Base-by-base conservation (phyloP, 2,113 vertebrate species). In the Gavia stellata region DNA sequence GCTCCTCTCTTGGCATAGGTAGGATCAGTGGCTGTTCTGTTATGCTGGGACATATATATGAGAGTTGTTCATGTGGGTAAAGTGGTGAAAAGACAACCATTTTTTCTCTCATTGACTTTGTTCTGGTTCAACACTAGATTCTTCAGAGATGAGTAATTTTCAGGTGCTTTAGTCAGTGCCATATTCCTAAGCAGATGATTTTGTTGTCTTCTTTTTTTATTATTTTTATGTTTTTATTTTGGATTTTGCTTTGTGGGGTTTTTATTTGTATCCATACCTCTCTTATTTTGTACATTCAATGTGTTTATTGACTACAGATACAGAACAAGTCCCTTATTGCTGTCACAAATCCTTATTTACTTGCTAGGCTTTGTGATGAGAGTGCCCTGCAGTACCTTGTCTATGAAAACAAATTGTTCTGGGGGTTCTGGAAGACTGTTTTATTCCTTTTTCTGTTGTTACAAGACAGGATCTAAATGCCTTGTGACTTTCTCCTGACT, bases 301-400 rank as follows among this genome's bases (percentile, higher is more conserved):
- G 10, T 58, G 26, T 50, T 56, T 87, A 8, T 72, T 92, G 61
- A 67, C 61, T 71, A 79, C 36, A 75, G 24, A 70, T 23, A 65
- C 36, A 75, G 53, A 95, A 62, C 52, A 75, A 88, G 53, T 63
- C 34, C 12, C 31, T 89, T 72, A 89, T n/a, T 91, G 34, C 68
- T 79, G 23, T 17, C 56, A 91, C 88, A 91, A 93, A 86, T 84
- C 40, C 61, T 81, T 93, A 61, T 92, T 96, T 95, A 84, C 73
- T 79, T 40, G 12, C 36, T n/a, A 38, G 52, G 44, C 38, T 87
- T 94, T 79, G 44, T 79, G 52, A 81, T 53, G 29, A 83, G 56
- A 68, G 33, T 74, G 44, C 33, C n/a, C 72, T 78, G n/a, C 82
- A 88, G 72, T 88, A 90, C 26, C 44, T 94, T 65, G 36, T 40